Evolutionary conservation across 1,140 invertebrate species (phyloP), one percentile per base, ranked within the genome.

Genomic region (Xylocopa sonorina): DNA sequence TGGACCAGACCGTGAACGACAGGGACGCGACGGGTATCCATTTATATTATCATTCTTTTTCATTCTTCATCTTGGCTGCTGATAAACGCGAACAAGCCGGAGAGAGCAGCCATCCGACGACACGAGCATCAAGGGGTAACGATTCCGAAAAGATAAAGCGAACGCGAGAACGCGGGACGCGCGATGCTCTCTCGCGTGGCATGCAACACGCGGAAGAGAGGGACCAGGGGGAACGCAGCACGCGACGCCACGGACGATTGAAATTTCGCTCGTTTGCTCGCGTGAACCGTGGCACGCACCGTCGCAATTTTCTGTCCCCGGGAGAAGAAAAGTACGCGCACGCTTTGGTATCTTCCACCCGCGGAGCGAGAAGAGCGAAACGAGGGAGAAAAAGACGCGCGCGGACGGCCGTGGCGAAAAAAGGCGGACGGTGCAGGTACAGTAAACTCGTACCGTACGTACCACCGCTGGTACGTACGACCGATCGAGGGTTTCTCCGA

Each of bases 401-500:
- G 34, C 29, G 58, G 32, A n/a, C 32, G 12, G 41, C 5, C 1
- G n/a, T 63, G 6, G 50, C 6, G 38, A 64, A 43, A 60, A 63
- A 43, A 43, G 27, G 38, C 14, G 24, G 14, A 63, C 34, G 34
- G n/a, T n/a, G n/a, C n/a, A n/a, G n/a, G n/a, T n/a, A n/a, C n/a
- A n/a, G n/a, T n/a, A n/a, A n/a, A n/a, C n/a, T n/a, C n/a, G n/a
- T n/a, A n/a, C n/a, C 9, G 58, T 29, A 48, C 24, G 46, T 5
- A 48, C 27, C 5, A 24, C 12, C 62, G 41, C 38, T 48, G n/a
- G 24, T 46, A 66, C 46, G 34, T 58, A 69, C 80, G 77, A n/a
- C 66, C 80, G 75, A 86, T 89, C 88, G 83, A 86, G 85, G 76
- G 85, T 91, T 91, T 89, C 90, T 89, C 81, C 84, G 80, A 78